Conservation (phyloP, 2,797 vertebrate species). For the Agapornis canus region DNA sequence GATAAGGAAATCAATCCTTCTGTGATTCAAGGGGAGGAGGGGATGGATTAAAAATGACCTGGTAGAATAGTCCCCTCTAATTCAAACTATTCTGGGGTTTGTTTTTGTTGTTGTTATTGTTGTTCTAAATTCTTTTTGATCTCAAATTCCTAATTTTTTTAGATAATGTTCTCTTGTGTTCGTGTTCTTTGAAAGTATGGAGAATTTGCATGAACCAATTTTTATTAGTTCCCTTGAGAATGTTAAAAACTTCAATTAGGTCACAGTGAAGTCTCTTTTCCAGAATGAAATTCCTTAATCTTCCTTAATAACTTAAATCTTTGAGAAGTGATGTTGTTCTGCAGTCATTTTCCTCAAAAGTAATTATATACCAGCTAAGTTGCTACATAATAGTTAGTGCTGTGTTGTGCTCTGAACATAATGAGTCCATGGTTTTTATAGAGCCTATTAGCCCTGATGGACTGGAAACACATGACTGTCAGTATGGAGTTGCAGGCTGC, state of each 20-base stretch:
- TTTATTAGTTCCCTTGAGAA: constrained; percentile 71
- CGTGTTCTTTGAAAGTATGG: constrained; percentile 58
- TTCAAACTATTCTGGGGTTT: not conserved
- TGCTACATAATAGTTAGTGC: constrained; percentile 47
- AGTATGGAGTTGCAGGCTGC: not conserved
- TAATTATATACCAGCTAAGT: constrained; percentile 66
- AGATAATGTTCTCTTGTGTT: constrained; percentile 54
- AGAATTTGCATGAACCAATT: constrained; percentile 73
- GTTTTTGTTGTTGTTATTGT: not conserved
- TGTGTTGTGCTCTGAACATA: constrained; percentile 32
- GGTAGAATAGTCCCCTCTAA: not conserved
- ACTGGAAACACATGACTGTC: not conserved
- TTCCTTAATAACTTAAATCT: constrained; percentile 75
- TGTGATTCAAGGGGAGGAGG: constrained; percentile 5
- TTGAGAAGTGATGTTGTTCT: constrained; percentile 68
- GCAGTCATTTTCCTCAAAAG: constrained; percentile 69
- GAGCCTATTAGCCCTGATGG: constrained; percentile 46
- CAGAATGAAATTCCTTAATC: constrained; percentile 74
- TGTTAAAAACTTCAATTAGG: constrained; percentile 74
- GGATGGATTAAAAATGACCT: constrained; percentile 30
- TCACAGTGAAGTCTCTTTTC: constrained; percentile 74
- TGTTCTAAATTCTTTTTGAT: constrained; percentile 61
- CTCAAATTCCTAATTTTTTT: constrained; percentile 47
- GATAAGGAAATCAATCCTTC: constrained; percentile 55
- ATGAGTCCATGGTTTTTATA: constrained; percentile 27